Conservation (phyloP, 2,113 vertebrate genomes). For the Epinephelus cyanopodus region DNA sequence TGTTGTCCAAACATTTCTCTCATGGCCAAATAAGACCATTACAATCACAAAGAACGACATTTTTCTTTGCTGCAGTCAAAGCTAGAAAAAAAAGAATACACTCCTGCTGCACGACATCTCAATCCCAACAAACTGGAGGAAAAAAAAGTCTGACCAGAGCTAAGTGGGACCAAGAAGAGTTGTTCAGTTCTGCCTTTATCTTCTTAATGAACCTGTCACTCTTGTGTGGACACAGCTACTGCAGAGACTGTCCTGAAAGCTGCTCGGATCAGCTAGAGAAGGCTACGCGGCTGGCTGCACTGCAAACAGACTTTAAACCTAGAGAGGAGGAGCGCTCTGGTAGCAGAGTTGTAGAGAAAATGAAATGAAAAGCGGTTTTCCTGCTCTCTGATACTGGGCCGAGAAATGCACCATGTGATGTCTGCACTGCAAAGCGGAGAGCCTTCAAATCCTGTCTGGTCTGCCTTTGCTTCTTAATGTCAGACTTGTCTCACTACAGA, state of each 20-base stretch:
- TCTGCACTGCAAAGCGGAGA: conserved; percentile 19
- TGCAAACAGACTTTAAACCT: conserved; percentile 29
- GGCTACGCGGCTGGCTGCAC: background rate
- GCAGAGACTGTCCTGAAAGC: conserved; percentile 42
- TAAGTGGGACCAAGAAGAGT: conserved; percentile 46
- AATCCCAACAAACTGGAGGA: conserved; percentile 25
- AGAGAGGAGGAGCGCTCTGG: background rate
- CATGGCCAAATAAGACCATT: background rate
- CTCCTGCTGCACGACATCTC: conserved; percentile 14
- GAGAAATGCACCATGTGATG: conserved; percentile 37
- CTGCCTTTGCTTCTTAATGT: conserved; percentile 28
- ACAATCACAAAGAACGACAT: background rate
- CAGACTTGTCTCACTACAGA: conserved; percentile 27
- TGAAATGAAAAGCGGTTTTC: conserved; percentile 33
- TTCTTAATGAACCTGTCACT: conserved; percentile 74
- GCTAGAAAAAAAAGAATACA: background rate
- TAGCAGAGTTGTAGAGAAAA: conserved; percentile 20
- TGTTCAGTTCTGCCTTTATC: conserved; percentile 65
- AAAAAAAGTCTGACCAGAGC: conserved; percentile 13
- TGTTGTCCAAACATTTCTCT: conserved; percentile 3
- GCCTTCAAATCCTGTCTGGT: conserved; percentile 39
- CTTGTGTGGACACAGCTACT: conserved; percentile 38
- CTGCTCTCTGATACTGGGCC: conserved; percentile 15
- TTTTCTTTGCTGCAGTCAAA: conserved; percentile 14
- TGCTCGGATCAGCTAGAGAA: conserved; percentile 6